These are phyloP conservation scores for Cosmia pyralina DNA, from an alignment of 2,888 invertebrate species.

Conservation along the genomic window DNA sequence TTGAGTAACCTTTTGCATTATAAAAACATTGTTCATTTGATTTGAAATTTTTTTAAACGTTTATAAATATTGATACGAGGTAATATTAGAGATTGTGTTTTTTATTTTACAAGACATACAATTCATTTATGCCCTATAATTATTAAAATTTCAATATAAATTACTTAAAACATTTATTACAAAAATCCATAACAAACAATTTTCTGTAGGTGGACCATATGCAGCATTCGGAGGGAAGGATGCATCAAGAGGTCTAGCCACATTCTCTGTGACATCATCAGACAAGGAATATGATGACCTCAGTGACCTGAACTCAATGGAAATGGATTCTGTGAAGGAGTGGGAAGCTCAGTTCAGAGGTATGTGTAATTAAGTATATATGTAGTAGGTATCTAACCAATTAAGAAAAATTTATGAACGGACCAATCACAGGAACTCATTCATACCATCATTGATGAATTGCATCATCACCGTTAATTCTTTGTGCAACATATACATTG, in stretches of 20 bases:
- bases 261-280: constrained; percentile 95
- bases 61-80: constrained; percentile 1
- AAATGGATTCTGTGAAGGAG: constrained; percentile 98
- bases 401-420: constrained; percentile 5
- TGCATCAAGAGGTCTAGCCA: constrained; percentile 98
- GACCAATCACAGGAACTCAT: constrained; percentile 24
- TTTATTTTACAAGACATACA: not conserved
- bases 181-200: not conserved
- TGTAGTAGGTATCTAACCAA: constrained; percentile 2
- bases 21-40: constrained; percentile 49
- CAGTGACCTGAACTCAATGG: constrained; percentile 96
- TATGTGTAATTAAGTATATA: constrained; percentile 75
- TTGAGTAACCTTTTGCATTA: constrained; percentile 61
- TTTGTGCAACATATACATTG: not conserved
- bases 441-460: not conserved
- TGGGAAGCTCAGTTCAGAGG: constrained; percentile 99
- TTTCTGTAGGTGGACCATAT: constrained; percentile 95
- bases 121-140: too few relatives aligned
- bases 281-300: constrained; percentile 98
- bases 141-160: not conserved
- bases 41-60: constrained; percentile 15
- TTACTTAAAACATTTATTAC: not conserved
- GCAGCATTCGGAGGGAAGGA: constrained; percentile 98
- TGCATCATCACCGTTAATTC: constrained; percentile 6
- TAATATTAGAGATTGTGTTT: not conserved